A percentile compares a stretch with the other conserved stretches of the same genome.
Evolutionary conservation across 1,140 invertebrate species (phyloP).

Genomic region (Laupala kohalensis): DNA sequence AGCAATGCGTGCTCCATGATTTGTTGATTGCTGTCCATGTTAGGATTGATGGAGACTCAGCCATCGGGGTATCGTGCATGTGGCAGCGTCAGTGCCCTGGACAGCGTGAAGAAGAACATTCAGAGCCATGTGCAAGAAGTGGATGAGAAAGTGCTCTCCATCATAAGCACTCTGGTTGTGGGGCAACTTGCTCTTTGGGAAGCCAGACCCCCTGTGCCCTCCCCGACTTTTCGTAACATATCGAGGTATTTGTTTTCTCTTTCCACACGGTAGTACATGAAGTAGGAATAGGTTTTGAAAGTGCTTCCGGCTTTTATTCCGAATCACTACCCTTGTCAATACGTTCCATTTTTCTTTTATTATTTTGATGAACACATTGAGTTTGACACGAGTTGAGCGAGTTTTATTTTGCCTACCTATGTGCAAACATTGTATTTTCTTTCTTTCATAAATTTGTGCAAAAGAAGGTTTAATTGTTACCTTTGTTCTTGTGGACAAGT

Average conservation of each 20-base stretch:
- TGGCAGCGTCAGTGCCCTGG: constrained; percentile 32
- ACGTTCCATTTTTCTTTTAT: too few relatives aligned
- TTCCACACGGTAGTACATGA: constrained; percentile 87
- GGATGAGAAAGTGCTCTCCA: constrained; percentile 75
- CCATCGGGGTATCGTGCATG: constrained; percentile 14
- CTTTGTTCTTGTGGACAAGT: too few relatives aligned
- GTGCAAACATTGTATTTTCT: too few relatives aligned
- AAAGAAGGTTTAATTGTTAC: too few relatives aligned
- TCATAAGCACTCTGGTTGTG: constrained; percentile 71
- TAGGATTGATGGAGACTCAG: constrained; percentile 3
- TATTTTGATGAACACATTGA: too few relatives aligned
- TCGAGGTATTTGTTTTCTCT: constrained; percentile 48
- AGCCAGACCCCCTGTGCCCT: constrained; percentile 88
- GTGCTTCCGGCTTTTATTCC: too few relatives aligned
- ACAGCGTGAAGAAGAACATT: constrained; percentile 64
- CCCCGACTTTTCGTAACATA: constrained; percentile 79
- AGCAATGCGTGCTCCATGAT: too few relatives aligned
- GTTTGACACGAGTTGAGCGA: too few relatives aligned
- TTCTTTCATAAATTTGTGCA: too few relatives aligned
- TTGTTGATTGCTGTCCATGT: too few relatives aligned
- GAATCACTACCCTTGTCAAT: too few relatives aligned
- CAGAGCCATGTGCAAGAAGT: constrained; percentile 82
- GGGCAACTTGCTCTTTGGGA: constrained; percentile 74
- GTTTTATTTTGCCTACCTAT: too few relatives aligned
- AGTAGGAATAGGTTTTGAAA: constrained; percentile 67